A percentile compares a stretch with the other conserved stretches of the same genome.
Conservation (phyloP, 37 sponge, comb jelly and placozoan genomes). For the Tethya wilhelma region DNA sequence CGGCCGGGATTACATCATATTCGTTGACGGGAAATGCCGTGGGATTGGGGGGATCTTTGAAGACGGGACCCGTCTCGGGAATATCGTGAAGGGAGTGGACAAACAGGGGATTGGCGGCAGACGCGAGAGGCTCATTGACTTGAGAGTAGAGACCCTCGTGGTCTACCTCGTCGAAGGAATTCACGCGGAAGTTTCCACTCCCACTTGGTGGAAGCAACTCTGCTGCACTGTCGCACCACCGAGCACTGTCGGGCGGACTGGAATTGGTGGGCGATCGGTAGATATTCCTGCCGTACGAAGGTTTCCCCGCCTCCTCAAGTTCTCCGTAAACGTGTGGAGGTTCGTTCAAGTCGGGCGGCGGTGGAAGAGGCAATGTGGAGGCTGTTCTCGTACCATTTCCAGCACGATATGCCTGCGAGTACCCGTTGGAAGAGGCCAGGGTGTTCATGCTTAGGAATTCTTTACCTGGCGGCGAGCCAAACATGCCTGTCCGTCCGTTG, state of each 20-base stretch:
- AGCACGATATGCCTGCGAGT: no score
- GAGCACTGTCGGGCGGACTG: slow-evolving; percentile 14
- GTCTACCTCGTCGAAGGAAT: not conserved
- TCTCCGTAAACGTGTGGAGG: slow-evolving; percentile 14
- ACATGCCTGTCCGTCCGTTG: slow-evolving; percentile 9
- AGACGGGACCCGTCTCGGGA: slow-evolving; percentile 38
- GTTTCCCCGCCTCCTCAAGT: not conserved
- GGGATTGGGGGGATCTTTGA: slow-evolving; percentile 22
- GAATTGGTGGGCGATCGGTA: slow-evolving; percentile 1
- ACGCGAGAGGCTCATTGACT: not conserved
- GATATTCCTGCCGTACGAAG: not conserved
- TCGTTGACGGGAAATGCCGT: slow-evolving; percentile 31
- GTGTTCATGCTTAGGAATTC: slow-evolving; percentile 25
- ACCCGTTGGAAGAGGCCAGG: not conserved
- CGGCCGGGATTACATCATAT: slow-evolving; percentile 28
- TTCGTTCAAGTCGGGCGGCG: not conserved
- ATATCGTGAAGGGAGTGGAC: not conserved
- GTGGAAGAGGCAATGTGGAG: not conserved
- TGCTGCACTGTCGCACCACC: no score
- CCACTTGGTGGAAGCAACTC: not conserved
- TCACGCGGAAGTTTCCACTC: not conserved
- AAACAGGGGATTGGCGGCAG: slow-evolving; percentile 3
- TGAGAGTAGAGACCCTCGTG: not conserved
- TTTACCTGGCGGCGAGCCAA: not conserved
- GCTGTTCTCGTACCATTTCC: no score